Base-by-base conservation (phyloP, 2,888 invertebrate genomes). In the Junonia oenone region DNA sequence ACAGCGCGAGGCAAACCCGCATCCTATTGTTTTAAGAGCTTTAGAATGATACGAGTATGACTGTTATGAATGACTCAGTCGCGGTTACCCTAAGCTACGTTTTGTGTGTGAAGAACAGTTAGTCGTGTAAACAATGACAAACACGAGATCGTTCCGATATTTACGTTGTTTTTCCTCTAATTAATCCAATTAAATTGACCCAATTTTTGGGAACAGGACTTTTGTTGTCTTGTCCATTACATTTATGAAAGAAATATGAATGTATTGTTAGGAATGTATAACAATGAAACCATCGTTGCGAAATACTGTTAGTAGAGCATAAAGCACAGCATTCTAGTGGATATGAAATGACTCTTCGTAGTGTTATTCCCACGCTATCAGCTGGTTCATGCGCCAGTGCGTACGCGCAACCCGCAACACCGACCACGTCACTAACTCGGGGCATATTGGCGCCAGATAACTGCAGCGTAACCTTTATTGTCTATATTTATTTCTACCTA, bases 291-390 rank as follows among this genome's bases (percentile, higher is more conserved):
- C 3, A 29, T 17, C 14, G 35, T 58, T 58, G 58, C 52, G 50
- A 58, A 58, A 58, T 35, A 37, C 27, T 37, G 43, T 46, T 47
- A 55, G 14, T 58, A 55, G 60, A 60, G 57, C 57, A 60, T 60
- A 55, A 45, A 51, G 51, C 50, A 47, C 49, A 38, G 47, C 54
- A 55, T 60, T 51, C 45, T 35, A 38, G 22, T 37, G 45, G 53
- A 51, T 51, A 57, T 50, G 47, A 50, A 59, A 47, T 51, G 54
- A 48, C 38, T 56, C 40, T 55, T 52, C 56, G 76, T 74, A 75
- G 76, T 75, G 77, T 75, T 72, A 69, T 86, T 87, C 87, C 82
- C 87, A 88, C 88, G 83, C 73, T 76, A 84, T 85, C 84, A 83
- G 82, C 79, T 83, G 79, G 81, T 78, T 80, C 72, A 83, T 79